Percentiles rank a stretch among this genome's conserved stretches.
These are phyloP conservation scores for Grapholita molesta DNA, from an alignment of 1,140 invertebrate species.

Conservation along the genomic window DNA sequence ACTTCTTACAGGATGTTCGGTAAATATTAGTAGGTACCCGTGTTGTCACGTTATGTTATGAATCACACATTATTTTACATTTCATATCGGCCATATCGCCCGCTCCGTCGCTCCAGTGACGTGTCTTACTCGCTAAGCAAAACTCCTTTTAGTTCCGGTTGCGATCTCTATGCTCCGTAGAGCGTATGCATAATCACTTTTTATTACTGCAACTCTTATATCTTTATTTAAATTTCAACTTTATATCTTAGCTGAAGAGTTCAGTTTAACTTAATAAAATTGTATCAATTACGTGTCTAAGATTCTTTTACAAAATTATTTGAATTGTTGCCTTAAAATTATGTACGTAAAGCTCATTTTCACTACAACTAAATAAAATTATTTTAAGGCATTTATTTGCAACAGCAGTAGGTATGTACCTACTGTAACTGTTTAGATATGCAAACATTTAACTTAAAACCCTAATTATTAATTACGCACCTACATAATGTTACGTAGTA, in stretches of 20 bases:
- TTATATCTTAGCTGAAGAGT: background rate
- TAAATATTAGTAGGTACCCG: too few species aligned
- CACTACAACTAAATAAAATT: background rate
- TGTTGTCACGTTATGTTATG: background rate
- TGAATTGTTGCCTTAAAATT: background rate
- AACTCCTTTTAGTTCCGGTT: slow-evolving; percentile 6
- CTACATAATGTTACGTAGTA: too few species aligned
- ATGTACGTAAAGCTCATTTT: background rate
- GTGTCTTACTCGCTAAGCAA: background rate
- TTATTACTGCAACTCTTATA: background rate
- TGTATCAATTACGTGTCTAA: background rate
- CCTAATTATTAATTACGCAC: too few species aligned
- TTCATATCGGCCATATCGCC: background rate
- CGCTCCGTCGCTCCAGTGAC: background rate
- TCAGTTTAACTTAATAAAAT: background rate
- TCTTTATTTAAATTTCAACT: background rate
- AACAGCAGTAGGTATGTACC: background rate
- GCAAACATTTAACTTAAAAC: background rate
- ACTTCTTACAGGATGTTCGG: too few species aligned
- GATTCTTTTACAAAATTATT: background rate
- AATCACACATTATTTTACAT: background rate
- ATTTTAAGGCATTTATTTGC: background rate
- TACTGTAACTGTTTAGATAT: background rate
- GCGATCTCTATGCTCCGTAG: slow-evolving; percentile 10
- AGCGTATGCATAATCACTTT: background rate